A percentile compares a stretch with the other conserved stretches of the same genome.
Conservation (phyloP, 2,888 invertebrate species). For the Lasioglossum pauxillum region DNA sequence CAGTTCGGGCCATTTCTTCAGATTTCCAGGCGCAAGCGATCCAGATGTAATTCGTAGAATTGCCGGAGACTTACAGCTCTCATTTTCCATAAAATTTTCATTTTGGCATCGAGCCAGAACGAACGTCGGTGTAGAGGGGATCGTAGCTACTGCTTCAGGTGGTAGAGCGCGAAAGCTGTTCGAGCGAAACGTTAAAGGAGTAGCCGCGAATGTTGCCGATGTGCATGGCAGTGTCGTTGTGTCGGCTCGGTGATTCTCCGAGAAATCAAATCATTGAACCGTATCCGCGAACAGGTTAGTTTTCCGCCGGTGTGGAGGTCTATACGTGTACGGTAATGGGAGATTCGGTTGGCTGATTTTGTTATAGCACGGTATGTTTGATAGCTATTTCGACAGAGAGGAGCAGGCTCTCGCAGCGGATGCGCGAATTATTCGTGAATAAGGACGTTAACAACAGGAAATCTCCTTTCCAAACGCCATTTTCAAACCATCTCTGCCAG, state of each 20-base stretch:
- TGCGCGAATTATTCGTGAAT: constrained; percentile 2
- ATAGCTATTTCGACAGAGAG: neutral
- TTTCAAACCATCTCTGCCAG: neutral
- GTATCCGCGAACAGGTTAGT: constrained; percentile 6
- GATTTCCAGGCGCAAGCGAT: neutral
- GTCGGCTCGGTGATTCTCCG: constrained; percentile 11
- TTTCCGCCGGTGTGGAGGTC: neutral
- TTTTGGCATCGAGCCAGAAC: neutral
- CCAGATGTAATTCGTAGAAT: neutral
- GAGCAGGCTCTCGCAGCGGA: neutral
- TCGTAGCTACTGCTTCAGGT: neutral
- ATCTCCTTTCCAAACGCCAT: neutral
- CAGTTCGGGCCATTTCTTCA: neutral
- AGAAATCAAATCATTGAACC: neutral
- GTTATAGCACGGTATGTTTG: neutral
- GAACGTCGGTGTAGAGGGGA: neutral
- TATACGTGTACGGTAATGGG: neutral
- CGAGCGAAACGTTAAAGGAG: neutral
- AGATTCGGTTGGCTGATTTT: constrained; percentile 4
- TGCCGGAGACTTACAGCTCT: neutral
- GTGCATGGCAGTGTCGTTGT: neutral
- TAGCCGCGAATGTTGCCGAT: neutral
- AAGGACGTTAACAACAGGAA: constrained; percentile 4
- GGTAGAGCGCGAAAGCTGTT: neutral
- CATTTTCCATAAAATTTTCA: neutral